These are phyloP conservation scores for Philaethria dido DNA, from an alignment of 2,888 invertebrate genomes.

Conservation along the genomic window DNA sequence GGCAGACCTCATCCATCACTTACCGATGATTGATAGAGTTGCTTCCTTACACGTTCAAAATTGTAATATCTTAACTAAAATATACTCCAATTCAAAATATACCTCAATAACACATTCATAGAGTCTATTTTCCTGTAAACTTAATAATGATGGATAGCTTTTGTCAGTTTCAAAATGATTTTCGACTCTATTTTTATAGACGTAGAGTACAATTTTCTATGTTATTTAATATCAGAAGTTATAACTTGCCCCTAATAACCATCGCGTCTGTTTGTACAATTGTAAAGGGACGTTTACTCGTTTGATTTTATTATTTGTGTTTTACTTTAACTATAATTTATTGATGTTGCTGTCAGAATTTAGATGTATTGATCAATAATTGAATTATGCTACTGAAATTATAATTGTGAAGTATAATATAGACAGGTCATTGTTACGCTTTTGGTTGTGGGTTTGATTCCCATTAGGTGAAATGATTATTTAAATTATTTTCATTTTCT, in stretches of 20 bases:
- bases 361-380: constrained; percentile 58
- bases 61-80: constrained; percentile 48
- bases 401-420: constrained; percentile 15
- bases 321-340: constrained; percentile 76
- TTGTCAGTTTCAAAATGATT: constrained; percentile 16
- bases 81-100: neutral
- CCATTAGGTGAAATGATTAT: too few species aligned
- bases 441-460: too few species aligned
- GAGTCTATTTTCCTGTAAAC: constrained; percentile 43
- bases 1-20: constrained; percentile 79
- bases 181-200: neutral
- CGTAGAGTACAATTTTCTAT: constrained; percentile 47
- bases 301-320: constrained; percentile 78
- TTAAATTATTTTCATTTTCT: too few species aligned
- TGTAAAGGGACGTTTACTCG: constrained; percentile 68
- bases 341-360: constrained; percentile 61
- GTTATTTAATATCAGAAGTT: constrained; percentile 36
- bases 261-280: constrained; percentile 71
- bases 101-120: constrained; percentile 33
- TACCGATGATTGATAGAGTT: constrained; percentile 76
- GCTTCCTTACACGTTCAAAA: constrained; percentile 49
- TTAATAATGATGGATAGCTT: constrained; percentile 16
- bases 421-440: too few species aligned
- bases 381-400: constrained; percentile 41
- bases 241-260: constrained; percentile 62